These are phyloP conservation scores for Patagioenas fasciata DNA, from an alignment of 2,113 vertebrate species.

Conservation along the genomic window DNA sequence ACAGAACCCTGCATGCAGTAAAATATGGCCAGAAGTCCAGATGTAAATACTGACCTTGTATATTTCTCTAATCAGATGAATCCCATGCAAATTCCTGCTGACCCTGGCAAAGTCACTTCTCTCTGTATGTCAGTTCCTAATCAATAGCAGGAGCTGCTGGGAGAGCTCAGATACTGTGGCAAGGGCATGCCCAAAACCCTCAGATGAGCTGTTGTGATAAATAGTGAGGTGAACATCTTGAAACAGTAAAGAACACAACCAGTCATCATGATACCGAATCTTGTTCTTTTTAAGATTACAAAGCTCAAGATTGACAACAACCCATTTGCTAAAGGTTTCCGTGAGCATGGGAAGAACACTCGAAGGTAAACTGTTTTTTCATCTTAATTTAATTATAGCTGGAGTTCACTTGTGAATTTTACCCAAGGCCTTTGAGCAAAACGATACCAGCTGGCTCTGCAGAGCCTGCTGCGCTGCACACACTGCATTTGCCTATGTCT, in stretches of 20 bases:
- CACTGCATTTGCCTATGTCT: neutral
- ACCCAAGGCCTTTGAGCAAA: neutral
- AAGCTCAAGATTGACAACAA: conserved; percentile 94
- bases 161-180: neutral
- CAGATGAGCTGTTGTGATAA: neutral
- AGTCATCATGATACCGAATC: neutral
- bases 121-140: neutral
- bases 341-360: conserved; percentile 84
- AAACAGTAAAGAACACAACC: neutral
- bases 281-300: conserved; percentile 79
- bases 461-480: neutral
- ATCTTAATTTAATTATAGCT: neutral
- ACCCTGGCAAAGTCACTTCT: neutral
- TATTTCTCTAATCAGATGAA: neutral
- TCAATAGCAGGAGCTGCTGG: neutral
- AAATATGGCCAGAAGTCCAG: neutral
- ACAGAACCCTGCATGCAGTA: neutral
- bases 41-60: neutral
- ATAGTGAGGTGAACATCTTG: neutral
- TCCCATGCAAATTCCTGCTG: neutral
- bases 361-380: conserved; percentile 76
- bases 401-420: neutral
- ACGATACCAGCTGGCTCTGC: neutral
- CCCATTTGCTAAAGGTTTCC: conserved; percentile 91
- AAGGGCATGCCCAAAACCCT: neutral